These are phyloP conservation scores for Metopolophium dirhodum DNA, from an alignment of 1,140 invertebrate genomes.

Conservation along the genomic window DNA sequence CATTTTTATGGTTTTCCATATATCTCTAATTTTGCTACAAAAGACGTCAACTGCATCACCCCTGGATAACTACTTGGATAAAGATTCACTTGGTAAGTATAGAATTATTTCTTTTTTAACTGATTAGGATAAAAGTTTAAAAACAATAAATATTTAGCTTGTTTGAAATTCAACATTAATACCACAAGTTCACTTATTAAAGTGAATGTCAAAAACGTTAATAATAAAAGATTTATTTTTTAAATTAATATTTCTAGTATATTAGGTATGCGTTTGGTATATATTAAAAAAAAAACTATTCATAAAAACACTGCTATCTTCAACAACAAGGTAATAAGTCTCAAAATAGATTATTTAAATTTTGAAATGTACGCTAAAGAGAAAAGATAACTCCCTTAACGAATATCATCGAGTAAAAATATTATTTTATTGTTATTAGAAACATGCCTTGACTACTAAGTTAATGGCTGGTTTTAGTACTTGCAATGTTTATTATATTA, in stretches of 20 bases:
- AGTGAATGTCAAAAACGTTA: not conserved
- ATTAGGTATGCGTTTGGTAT: not conserved
- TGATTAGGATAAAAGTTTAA: not conserved
- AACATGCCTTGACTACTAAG: not conserved
- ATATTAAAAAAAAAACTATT: too few relatives aligned
- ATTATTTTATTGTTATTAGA: not conserved
- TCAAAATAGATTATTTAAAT: not conserved
- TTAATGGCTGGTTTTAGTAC: not conserved
- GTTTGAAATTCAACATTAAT: not conserved
- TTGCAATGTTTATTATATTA: not conserved
- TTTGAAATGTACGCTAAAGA: too few relatives aligned
- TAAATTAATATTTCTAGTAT: not conserved
- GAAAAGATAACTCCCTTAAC: too few relatives aligned
- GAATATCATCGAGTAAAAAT: too few relatives aligned
- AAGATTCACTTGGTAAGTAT: not conserved
- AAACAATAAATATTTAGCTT: not conserved
- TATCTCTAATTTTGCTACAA: not conserved
- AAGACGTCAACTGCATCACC: not conserved
- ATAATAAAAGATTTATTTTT: not conserved
- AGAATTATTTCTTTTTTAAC: not conserved
- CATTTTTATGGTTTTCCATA: not conserved
- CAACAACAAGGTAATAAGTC: not conserved
- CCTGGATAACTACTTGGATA: conserved; percentile 14
- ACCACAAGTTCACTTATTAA: not conserved
- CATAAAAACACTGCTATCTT: not conserved